Conservation (phyloP, 2,888 invertebrate genomes). For the Nephrocerus scutellatus region DNA sequence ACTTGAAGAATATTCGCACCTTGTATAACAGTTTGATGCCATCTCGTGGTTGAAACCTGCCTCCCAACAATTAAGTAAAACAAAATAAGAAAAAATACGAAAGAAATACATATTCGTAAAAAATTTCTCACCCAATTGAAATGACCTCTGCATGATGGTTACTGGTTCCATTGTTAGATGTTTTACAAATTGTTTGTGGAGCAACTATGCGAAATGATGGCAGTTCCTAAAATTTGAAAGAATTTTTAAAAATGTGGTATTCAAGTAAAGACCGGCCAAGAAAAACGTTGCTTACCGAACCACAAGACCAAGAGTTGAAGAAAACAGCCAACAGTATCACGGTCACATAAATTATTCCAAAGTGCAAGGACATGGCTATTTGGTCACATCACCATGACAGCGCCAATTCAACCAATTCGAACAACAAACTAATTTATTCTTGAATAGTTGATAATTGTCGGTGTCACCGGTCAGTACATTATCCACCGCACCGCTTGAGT, state of each 20-base stretch:
- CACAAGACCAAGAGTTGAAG: conserved; percentile 1
- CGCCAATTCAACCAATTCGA: too few relatives aligned
- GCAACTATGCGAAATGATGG: conserved; percentile 28
- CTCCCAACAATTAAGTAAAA: too few relatives aligned
- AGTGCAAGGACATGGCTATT: conserved; percentile 19
- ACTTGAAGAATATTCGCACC: conserved; percentile 20
- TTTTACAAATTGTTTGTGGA: conserved; percentile 26
- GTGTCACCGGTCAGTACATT: too few relatives aligned
- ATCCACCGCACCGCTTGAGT: too few relatives aligned
- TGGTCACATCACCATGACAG: too few relatives aligned
- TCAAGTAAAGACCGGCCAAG: conserved; percentile 7
- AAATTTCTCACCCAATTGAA: conserved; percentile 18
- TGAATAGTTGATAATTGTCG: too few relatives aligned
- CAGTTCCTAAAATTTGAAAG: conserved; percentile 3
- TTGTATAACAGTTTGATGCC: conserved; percentile 21
- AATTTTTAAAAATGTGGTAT: not conserved
- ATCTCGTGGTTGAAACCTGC: conserved; percentile 20
- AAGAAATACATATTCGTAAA: too few relatives aligned
- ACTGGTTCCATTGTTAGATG: conserved; percentile 18
- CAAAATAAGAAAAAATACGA: too few relatives aligned
- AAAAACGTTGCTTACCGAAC: conserved; percentile 6
- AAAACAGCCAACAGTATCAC: not conserved
- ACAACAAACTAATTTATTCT: too few relatives aligned
- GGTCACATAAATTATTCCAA: conserved; percentile 12
- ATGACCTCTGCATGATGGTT: conserved; percentile 20